A percentile compares a stretch with the other conserved stretches of the same genome.
These are phyloP conservation scores for Zaprionus gabonicus DNA, from an alignment of 1,140 invertebrate species.

Conservation along the genomic window DNA sequence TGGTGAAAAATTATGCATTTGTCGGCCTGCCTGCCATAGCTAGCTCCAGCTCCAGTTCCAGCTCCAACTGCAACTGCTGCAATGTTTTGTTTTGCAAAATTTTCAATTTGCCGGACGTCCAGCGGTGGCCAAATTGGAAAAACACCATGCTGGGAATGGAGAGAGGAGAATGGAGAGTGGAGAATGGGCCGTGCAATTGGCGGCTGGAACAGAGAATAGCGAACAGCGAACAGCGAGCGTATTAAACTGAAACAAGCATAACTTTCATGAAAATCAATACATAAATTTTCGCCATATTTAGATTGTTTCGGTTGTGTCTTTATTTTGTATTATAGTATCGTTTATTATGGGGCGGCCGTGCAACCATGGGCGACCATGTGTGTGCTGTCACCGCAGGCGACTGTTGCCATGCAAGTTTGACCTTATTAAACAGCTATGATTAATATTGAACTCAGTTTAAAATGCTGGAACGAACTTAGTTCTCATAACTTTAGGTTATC, in stretches of 20 bases:
- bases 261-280: slow-evolving; percentile 81
- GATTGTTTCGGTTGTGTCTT: slow-evolving; percentile 81
- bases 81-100: slow-evolving; percentile 78
- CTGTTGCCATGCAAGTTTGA: slow-evolving; percentile 31
- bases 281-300: slow-evolving; percentile 81
- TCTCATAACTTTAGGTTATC: too few relatives aligned
- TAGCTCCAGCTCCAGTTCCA: neutral
- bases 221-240: slow-evolving; percentile 14
- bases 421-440: neutral
- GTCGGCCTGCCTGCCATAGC: slow-evolving; percentile 9
- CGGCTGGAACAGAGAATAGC: neutral
- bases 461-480: neutral
- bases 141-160: slow-evolving; percentile 47
- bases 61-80: slow-evolving; percentile 37
- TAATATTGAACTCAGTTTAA: neutral
- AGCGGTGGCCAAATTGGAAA: slow-evolving; percentile 78
- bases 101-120: slow-evolving; percentile 78
- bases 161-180: slow-evolving; percentile 25
- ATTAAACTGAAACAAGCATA: slow-evolving; percentile 51
- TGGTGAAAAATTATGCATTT: slow-evolving; percentile 82
- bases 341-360: slow-evolving; percentile 65
- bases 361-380: slow-evolving; percentile 22
- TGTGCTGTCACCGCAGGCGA: neutral
- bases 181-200: slow-evolving; percentile 25
- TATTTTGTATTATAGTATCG: slow-evolving; percentile 82